Evolutionary conservation across 1,140 invertebrate genomes (phyloP), one percentile per base, ranked within the genome.

Genomic region (Popillia japonica): DNA sequence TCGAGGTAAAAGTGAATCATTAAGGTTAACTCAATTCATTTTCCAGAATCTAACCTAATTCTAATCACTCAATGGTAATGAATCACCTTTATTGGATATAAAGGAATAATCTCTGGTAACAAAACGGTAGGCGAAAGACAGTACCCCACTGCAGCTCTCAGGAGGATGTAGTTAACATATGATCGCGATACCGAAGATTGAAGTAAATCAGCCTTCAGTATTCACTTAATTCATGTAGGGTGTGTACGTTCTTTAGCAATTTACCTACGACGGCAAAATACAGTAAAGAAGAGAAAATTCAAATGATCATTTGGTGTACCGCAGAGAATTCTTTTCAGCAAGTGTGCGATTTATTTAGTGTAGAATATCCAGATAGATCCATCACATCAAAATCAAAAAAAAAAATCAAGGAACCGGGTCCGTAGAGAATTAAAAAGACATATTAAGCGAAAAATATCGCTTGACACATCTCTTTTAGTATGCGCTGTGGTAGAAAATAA

Each of bases 381-480:
- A 34, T 34, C 4, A 1, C 27, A 4, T 34, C 27, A 34, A 34
- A 34, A 34, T 34, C 27, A 1, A 34, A 34, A 34, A 34, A 34
- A 34, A 34, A 34, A 34, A 2, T 34, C 27, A 34, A 34, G 9
- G 11, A 48, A 48, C 44, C 9, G 44, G 44, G 8, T 48, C 44
- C 44, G 3, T 48, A 48, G 44, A 48, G 44, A 48, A 48, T 48
- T 48, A 0, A 48, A 48, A 9, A 11, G 11, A 48, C 6, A 44
- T 44, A 44, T 44, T 44, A n/a, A 44, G 2, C 42, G 44, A 48
- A 48, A 48, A 48, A 10, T 48, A 48, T 48, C 44, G 0, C 10
- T 48, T 48, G 44, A 48, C 44, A 48, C 44, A 48, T 48, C 44
- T 48, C 3, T 48, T 48, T 48, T 48, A 48, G 44, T 48, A 48